Base-by-base conservation (phyloP, 2,888 invertebrate genomes). In the Cephus sareptanus region DNA sequence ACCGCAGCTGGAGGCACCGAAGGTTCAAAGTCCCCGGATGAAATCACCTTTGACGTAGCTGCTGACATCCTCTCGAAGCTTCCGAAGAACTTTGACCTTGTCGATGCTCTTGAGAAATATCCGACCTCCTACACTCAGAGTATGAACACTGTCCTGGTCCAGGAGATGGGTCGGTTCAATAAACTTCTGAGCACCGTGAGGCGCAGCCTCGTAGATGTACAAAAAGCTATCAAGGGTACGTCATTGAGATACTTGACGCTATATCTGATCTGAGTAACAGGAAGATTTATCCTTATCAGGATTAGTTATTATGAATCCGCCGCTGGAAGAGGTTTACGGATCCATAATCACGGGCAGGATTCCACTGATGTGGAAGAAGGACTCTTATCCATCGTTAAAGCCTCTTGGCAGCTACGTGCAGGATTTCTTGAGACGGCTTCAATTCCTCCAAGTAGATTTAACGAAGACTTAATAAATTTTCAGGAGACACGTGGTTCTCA, bases 351-450 rank as follows among this genome's bases (percentile, higher is more conserved):
- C 96, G 80, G 96, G 97, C 12, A 95, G 94, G 91, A 96, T 98
- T 85, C 98, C 98, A 0, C 93, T 92, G 34, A 93, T 96, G 92
- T 98, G 98, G 98, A 95, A 95, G 81, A 94, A 94, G 82, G 94
- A 95, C 88, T 98, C 98, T 15, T 98, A 98, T 92, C 98, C 98
- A 1, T 98, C 98, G 13, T 93, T 98, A 75, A 98, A 98, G 89
- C 97, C 98, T 0, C 93, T 98, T 15, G 97, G 97, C 40, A 96
- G 96, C 85, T 98, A 98, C 90, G 93, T 98, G 80, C 94, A 94
- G 82, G 98, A 98, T 89, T 95, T 98, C 87, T 92, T 98, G 34
- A 94, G 94, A 2, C 94, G 98, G 82, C 93, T 98, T n/a, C 93
- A 93, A 13, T 98, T 98, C 91, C 92, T 98, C 77, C 96, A 97